Conservation (phyloP, 2,113 vertebrate genomes). For the Coptodon rendalli region DNA sequence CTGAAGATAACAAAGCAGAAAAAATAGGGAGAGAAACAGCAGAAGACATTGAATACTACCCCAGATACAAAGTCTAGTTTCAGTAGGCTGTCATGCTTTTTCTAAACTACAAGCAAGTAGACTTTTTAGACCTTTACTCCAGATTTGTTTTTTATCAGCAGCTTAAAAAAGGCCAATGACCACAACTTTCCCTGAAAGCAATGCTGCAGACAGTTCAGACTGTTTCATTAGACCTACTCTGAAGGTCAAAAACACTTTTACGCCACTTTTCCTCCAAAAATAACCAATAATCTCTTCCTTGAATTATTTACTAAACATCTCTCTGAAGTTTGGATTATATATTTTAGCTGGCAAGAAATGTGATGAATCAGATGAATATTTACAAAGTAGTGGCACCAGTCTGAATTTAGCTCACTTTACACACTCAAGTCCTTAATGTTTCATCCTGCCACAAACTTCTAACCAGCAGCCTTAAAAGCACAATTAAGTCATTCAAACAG, state of each 20-base stretch:
- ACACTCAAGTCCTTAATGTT: background rate
- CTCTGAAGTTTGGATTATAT: background rate
- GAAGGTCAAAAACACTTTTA: background rate
- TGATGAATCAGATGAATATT: background rate
- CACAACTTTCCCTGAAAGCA: background rate
- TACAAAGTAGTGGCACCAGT: background rate
- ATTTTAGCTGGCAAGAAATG: background rate
- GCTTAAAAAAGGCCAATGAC: background rate
- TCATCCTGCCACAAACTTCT: background rate
- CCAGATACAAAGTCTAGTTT: background rate
- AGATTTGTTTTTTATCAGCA: background rate
- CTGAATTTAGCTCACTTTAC: background rate
- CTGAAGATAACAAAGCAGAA: slow-evolving; percentile 53
- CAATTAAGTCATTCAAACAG: background rate
- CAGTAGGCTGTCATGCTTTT: background rate
- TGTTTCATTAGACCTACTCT: background rate
- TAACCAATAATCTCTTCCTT: background rate
- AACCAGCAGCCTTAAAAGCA: background rate
- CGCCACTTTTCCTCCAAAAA: background rate
- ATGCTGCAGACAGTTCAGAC: background rate
- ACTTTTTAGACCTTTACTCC: background rate
- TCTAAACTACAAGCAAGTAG: background rate
- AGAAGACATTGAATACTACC: background rate
- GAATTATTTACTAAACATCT: background rate
- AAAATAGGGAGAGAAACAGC: background rate